phyloP scores from a whole-genome alignment of 2,888 invertebrate species.

The Cryptus viduatorius region DNA sequence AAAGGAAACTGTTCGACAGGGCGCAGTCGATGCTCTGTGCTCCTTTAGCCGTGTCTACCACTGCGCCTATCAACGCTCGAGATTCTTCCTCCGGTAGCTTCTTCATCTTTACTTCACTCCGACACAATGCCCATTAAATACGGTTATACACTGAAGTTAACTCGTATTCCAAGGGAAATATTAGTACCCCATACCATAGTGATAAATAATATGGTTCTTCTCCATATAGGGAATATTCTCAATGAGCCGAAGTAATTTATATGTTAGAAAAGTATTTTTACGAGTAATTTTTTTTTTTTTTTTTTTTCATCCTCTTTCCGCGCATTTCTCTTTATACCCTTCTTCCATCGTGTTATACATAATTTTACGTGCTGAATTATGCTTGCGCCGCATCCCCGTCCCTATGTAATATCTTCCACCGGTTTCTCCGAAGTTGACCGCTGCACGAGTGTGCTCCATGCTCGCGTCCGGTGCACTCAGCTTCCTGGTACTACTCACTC shows the following conservation, averaged over 20 bases:
- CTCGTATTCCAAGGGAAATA: slow-evolving; percentile 38
- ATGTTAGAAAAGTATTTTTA: slow-evolving; percentile 24
- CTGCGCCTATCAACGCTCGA: slow-evolving; percentile 3
- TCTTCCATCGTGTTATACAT: slow-evolving; percentile 37
- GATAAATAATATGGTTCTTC: slow-evolving; percentile 46
- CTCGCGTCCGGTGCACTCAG: slow-evolving; percentile 60
- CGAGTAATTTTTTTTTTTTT: slow-evolving; percentile 19
- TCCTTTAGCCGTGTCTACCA: slow-evolving; percentile 26
- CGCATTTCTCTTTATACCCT: slow-evolving; percentile 19
- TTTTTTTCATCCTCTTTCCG: not conserved
- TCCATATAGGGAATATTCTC: slow-evolving; percentile 48
- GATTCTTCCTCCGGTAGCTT: slow-evolving; percentile 32
- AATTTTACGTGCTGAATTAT: slow-evolving; percentile 57
- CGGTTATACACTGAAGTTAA: slow-evolving; percentile 4
- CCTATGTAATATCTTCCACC: slow-evolving; percentile 47
- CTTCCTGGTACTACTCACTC: slow-evolving; percentile 64
- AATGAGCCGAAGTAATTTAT: slow-evolving; percentile 39
- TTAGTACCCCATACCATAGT: slow-evolving; percentile 13
- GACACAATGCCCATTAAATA: slow-evolving; percentile 27
- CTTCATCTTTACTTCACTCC: slow-evolving; percentile 2
- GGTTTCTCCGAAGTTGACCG: slow-evolving; percentile 65
- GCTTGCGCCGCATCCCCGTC: slow-evolving; percentile 24
- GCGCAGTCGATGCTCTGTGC: slow-evolving; percentile 31
- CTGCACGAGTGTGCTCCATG: slow-evolving; percentile 46
- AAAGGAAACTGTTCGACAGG: slow-evolving; percentile 55